A percentile compares a stretch with the other conserved stretches of the same genome.
Evolutionary conservation across 2,888 invertebrate species (phyloP).

Genomic region (Sesia bembeciformis): DNA sequence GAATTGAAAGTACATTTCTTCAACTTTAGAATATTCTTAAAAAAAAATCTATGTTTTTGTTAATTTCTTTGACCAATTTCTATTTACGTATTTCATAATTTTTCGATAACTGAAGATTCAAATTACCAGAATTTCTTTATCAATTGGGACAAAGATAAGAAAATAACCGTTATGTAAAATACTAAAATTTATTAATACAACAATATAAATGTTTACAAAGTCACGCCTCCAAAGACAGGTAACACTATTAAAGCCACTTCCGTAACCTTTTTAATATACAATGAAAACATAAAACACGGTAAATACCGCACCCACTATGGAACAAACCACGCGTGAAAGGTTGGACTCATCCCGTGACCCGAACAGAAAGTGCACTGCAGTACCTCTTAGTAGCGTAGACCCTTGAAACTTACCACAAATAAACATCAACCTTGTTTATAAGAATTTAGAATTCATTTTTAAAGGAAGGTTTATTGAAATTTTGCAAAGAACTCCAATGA

Average conservation of each 20-base stretch:
- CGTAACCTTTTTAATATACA: background rate
- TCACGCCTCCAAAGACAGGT: background rate
- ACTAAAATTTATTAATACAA: no score
- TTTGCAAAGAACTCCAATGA: constrained; percentile 14
- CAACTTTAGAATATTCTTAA: no score
- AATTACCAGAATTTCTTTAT: no score
- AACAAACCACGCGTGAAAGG: constrained; percentile 64
- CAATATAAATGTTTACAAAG: no score
- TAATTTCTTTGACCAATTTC: no score
- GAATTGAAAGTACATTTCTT: no score
- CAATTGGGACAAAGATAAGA: no score
- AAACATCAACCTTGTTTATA: background rate
- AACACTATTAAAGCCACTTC: background rate
- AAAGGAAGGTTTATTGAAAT: constrained; percentile 3
- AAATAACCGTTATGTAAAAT: no score
- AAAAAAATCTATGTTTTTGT: no score
- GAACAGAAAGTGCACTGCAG: constrained; percentile 52
- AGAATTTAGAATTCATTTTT: constrained; percentile 6
- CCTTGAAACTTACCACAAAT: background rate
- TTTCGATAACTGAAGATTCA: no score
- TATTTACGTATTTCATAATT: no score
- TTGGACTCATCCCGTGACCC: constrained; percentile 71
- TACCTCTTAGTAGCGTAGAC: constrained; percentile 16
- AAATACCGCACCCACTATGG: constrained; percentile 43
- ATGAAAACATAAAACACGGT: background rate